Conservation (phyloP, 64 coral and sea anemone genomes). For the Pocillopora damicornis region DNA sequence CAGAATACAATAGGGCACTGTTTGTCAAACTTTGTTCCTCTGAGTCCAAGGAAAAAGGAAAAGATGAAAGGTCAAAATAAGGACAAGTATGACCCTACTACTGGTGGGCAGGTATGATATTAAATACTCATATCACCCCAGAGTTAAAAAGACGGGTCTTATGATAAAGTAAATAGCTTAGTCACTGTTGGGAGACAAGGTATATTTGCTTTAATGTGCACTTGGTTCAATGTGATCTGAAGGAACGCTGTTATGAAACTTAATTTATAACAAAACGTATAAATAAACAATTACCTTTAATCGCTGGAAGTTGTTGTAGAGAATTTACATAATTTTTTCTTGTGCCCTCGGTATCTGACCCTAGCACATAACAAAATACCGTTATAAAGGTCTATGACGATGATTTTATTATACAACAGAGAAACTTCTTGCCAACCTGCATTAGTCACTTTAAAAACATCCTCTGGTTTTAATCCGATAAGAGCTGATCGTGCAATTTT, state of each 20-base stretch:
- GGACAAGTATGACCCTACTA: too few species aligned
- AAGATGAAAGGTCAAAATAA: background rate
- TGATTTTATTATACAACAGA: background rate
- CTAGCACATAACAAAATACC: background rate
- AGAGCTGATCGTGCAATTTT: conserved; percentile 25
- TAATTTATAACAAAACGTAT: too few species aligned
- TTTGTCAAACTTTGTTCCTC: conserved; percentile 28
- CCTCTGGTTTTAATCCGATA: conserved; percentile 13
- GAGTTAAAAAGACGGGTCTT: too few species aligned
- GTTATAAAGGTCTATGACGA: background rate
- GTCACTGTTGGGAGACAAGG: too few species aligned
- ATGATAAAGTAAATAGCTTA: too few species aligned
- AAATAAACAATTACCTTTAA: background rate
- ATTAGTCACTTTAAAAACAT: background rate
- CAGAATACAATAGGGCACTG: conserved; percentile 27
- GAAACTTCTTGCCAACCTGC: background rate
- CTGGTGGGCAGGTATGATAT: too few species aligned
- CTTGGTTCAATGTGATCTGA: background rate
- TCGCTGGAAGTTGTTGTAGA: conserved; percentile 7
- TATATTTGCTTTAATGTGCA: too few species aligned
- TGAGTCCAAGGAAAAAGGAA: background rate
- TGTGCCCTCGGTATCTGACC: background rate
- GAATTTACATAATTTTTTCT: conserved; percentile 14
- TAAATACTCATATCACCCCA: too few species aligned
- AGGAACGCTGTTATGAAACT: too few species aligned